These are phyloP conservation scores for Podotricha telesiphe DNA, from an alignment of 2,888 invertebrate species.

Conservation along the genomic window DNA sequence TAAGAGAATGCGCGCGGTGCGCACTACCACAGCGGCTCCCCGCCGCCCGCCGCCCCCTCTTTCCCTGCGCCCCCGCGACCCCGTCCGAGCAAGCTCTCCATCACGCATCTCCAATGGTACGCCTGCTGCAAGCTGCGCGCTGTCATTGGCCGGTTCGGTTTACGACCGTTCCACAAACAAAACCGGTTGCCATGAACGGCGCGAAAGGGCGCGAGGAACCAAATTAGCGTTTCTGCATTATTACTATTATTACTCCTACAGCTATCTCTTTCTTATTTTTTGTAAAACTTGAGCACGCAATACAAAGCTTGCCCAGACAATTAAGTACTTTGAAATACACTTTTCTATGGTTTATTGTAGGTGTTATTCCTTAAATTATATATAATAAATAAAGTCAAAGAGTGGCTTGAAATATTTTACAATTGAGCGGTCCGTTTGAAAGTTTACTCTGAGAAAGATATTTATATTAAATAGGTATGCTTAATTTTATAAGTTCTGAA, in stretches of 20 bases:
- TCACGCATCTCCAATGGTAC: constrained; percentile 74
- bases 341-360: constrained; percentile 15
- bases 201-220: constrained; percentile 79
- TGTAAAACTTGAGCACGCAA: neutral
- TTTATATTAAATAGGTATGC: neutral
- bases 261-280: constrained; percentile 57
- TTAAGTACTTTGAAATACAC: neutral
- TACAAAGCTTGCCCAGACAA: constrained; percentile 6
- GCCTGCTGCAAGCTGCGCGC: constrained; percentile 61
- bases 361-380: neutral
- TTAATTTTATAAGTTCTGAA: neutral
- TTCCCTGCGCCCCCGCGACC: constrained; percentile 59
- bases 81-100: constrained; percentile 60
- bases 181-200: constrained; percentile 78
- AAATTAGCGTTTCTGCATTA: constrained; percentile 63
- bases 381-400: neutral
- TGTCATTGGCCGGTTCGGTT: constrained; percentile 68
- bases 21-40: constrained; percentile 61
- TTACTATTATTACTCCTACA: constrained; percentile 67
- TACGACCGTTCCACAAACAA: constrained; percentile 78
- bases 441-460: neutral
- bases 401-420: neutral
- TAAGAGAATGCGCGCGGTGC: constrained; percentile 59
- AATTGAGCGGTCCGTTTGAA: neutral
- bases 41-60: constrained; percentile 50